Evolutionary conservation across 2,888 invertebrate species (phyloP).

Genomic region (Andrena haemorrhoa): DNA sequence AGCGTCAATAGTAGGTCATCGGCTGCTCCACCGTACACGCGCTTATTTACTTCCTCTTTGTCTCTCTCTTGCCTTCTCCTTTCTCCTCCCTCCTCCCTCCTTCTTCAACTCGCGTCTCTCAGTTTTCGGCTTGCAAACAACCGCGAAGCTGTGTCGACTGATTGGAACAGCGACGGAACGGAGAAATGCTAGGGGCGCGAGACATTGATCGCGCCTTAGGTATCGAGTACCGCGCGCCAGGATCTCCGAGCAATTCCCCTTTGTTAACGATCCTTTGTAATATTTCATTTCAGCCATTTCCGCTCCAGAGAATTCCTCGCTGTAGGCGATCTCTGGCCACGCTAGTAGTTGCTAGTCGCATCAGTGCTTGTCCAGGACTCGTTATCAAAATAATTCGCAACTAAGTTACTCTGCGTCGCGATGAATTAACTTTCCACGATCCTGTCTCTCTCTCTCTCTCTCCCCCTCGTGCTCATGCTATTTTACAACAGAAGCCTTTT

Average conservation of each 20-base stretch:
- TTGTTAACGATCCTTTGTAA: constrained; percentile 1
- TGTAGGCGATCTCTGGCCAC: background rate
- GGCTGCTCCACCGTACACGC: constrained; percentile 53
- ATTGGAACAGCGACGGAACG: constrained; percentile 22
- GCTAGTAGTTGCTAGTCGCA: background rate
- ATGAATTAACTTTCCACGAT: constrained; percentile 7
- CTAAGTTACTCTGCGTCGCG: background rate
- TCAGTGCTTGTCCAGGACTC: background rate
- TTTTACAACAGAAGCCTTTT: constrained; percentile 28
- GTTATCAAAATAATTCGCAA: constrained; percentile 26
- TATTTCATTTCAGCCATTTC: too few relatives aligned
- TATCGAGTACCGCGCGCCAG: background rate
- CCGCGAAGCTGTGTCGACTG: background rate
- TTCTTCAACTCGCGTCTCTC: too few relatives aligned
- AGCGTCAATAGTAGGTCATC: constrained; percentile 70
- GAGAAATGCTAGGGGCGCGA: background rate
- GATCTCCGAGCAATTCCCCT: background rate
- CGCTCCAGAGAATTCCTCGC: too few relatives aligned
- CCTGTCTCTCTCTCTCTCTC: background rate
- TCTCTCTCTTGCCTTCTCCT: background rate
- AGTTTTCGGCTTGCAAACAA: background rate
- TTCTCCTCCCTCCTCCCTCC: background rate
- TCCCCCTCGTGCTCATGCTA: background rate
- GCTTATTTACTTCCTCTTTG: constrained; percentile 53
- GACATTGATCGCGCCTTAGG: background rate